A percentile compares a stretch with the other conserved stretches of the same genome.
These are phyloP conservation scores for Caenorhabditis sulstoni DNA, from an alignment of 2,888 invertebrate genomes.

Conservation along the genomic window DNA sequence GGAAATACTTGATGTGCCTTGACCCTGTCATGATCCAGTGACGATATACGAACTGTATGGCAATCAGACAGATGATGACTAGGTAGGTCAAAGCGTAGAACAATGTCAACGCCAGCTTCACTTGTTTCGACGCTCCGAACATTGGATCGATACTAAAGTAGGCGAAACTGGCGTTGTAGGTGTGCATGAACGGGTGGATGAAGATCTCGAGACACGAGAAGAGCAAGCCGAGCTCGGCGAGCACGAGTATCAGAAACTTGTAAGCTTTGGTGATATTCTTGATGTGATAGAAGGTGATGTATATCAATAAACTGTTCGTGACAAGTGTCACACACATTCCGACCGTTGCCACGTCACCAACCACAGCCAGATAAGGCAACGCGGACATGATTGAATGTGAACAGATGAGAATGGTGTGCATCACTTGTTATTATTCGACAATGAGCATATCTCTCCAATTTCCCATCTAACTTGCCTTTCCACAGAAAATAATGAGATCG, in stretches of 20 bases:
- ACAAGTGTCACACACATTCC: not conserved
- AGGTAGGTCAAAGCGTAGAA: not conserved
- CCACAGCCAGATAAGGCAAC: not conserved
- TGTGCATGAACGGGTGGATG: conserved; percentile 9
- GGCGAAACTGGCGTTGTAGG: conserved; percentile 10
- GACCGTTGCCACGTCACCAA: not conserved
- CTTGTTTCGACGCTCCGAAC: too few relatives aligned
- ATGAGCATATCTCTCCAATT: too few relatives aligned
- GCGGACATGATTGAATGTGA: too few relatives aligned
- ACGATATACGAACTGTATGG: conserved; percentile 5
- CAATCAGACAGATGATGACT: not conserved
- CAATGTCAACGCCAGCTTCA: too few relatives aligned
- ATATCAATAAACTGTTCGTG: conserved; percentile 11
- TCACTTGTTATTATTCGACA: too few relatives aligned
- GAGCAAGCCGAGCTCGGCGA: conserved; percentile 3
- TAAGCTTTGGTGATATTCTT: conserved; percentile 6
- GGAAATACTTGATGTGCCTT: not conserved
- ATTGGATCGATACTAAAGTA: conserved; percentile 1
- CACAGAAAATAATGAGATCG: too few relatives aligned
- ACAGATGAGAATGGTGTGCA: too few relatives aligned
- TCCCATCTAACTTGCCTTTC: too few relatives aligned
- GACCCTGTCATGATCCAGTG: not conserved
- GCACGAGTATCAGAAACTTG: conserved; percentile 2
- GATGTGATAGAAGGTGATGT: conserved; percentile 3
- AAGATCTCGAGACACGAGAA: not conserved